Base-by-base conservation (phyloP, 1,140 invertebrate genomes). In the Nebria ingens region DNA sequence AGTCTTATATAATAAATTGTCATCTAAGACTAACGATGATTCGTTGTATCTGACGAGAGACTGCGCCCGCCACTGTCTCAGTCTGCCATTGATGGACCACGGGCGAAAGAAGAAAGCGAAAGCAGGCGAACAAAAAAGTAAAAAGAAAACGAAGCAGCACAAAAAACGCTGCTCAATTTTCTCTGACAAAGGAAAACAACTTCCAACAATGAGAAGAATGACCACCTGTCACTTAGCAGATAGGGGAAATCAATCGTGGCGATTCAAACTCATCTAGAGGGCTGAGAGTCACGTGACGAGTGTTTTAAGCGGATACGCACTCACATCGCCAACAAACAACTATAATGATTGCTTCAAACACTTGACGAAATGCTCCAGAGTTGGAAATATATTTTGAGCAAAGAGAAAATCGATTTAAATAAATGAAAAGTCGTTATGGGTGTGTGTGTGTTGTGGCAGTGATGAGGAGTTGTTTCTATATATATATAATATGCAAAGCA, bases 151-250 rank as follows among this genome's bases (percentile, higher is more conserved):
- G 25, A 34, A n/a, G 25, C 15, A 45, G 15, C 9, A 45, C 3
- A 11, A 45, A 17, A 45, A 45, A 21, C 9, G 55, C 12, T 20
- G 60, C 57, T 60, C 61, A 62, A 62, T 62, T 62, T 59, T 60
- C 51, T 51, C 56, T 55, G 56, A 62, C 59, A 61, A 63, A 57
- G 55, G 59, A 49, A 58, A 59, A 59, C 60, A 63, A 63, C 6
- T 45, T 45, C 15, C 17, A 63, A 63, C 62, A 63, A 63, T 61
- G 60, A 60, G 58, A 63, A 60, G 60, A 56, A 63, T 63, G 45
- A 60, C 58, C 53, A 56, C 51, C 62, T 63, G 62, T 63, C 62
- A 61, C 29, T 61, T 55, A 50, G 50, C 52, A 58, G 60, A 63
- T 63, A 63, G 62, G 59, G 54, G 29, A 56, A 63, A 63, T 61